Evolutionary conservation across 2,113 vertebrate genomes (phyloP).

Genomic region (Eudyptes chrysolophus): DNA sequence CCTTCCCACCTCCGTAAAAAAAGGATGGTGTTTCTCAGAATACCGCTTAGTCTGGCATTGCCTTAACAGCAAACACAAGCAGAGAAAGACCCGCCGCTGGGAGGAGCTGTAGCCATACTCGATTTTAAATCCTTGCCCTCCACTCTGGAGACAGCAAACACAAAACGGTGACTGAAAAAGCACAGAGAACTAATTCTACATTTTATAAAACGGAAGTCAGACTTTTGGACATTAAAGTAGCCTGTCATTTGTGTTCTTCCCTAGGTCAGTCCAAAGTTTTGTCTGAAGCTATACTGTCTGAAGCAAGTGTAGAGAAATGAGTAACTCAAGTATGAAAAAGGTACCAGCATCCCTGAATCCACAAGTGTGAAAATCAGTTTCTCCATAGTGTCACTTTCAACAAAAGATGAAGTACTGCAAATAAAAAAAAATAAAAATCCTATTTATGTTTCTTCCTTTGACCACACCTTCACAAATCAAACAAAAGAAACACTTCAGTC

Average conservation of each 20-base stretch:
- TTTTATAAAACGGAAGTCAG: neutral
- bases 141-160: neutral
- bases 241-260: neutral
- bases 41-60: neutral
- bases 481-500: neutral
- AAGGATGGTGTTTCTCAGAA: neutral
- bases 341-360: neutral
- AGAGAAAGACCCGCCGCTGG: neutral
- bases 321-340: neutral
- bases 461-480: neutral
- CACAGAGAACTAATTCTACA: rapidly evolving
- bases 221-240: neutral
- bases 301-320: neutral
- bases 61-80: neutral
- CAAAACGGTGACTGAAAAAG: neutral
- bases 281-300: neutral
- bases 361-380: neutral
- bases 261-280: neutral
- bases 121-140: neutral
- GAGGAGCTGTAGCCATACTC: slow-evolving; percentile 22
- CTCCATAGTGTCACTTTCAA: neutral
- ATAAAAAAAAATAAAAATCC: neutral
- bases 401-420: neutral
- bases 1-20: neutral
- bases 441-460: neutral